Conservation (phyloP, 1,140 invertebrate genomes). For the Archegozetes longisetosus region DNA sequence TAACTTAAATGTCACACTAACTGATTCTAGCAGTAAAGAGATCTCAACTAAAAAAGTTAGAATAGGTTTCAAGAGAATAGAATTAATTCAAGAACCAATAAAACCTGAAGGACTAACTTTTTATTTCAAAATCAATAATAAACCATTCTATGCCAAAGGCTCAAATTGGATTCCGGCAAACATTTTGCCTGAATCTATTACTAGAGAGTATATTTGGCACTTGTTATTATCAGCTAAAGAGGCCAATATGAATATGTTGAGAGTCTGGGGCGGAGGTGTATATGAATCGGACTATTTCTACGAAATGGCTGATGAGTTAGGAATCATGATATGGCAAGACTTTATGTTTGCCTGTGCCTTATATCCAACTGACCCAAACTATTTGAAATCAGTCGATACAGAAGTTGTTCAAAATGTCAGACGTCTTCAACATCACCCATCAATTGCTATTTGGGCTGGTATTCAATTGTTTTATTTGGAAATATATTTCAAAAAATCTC, state of each 20-base stretch:
- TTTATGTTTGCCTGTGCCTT: slow-evolving; percentile 94
- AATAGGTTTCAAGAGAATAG: slow-evolving; percentile 73
- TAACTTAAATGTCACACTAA: slow-evolving; percentile 15
- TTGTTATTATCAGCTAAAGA: slow-evolving; percentile 53
- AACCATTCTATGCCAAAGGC: slow-evolving; percentile 83
- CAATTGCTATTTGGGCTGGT: slow-evolving; percentile 54
- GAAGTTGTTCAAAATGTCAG: slow-evolving; percentile 71
- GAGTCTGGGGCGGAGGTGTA: slow-evolving; percentile 96
- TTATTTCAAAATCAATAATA: slow-evolving; percentile 70
- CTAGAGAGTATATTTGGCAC: slow-evolving; percentile 30
- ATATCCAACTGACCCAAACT: slow-evolving; percentile 62
- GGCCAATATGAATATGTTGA: slow-evolving; percentile 78
- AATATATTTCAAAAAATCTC: background rate
- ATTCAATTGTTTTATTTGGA: background rate
- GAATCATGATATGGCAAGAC: slow-evolving; percentile 39
- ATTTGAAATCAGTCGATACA: slow-evolving; percentile 48
- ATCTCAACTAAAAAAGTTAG: slow-evolving; percentile 28
- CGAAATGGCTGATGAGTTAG: slow-evolving; percentile 38
- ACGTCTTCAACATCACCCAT: slow-evolving; percentile 70
- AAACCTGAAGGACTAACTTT: slow-evolving; percentile 52
- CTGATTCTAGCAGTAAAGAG: slow-evolving; percentile 20
- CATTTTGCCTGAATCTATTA: slow-evolving; percentile 60
- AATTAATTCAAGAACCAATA: slow-evolving; percentile 36
- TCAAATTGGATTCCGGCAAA: slow-evolving; percentile 87
- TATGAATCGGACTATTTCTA: slow-evolving; percentile 90